A percentile compares a stretch with the other conserved stretches of the same genome.
Conservation (phyloP, 2,113 vertebrate species). For the Oriolus oriolus region DNA sequence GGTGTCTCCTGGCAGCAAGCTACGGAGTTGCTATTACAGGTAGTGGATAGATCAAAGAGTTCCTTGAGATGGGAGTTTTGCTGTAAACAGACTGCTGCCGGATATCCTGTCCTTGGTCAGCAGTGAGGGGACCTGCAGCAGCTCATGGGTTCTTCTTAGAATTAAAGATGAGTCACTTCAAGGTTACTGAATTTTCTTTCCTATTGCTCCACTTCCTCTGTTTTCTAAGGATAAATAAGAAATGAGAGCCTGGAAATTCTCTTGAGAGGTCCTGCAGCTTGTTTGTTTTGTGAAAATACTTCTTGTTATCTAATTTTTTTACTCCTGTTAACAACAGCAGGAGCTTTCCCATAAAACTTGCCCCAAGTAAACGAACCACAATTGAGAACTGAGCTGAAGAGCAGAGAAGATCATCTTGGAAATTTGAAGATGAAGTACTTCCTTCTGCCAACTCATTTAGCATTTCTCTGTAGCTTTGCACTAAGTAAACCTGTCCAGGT, state of each 20-base stretch:
- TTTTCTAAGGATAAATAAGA: conserved; percentile 63
- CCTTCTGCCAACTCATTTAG: conserved; percentile 16
- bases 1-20: background rate
- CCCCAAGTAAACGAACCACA: background rate
- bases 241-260: conserved; percentile 55
- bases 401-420: background rate
- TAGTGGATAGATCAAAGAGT: background rate
- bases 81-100: background rate
- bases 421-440: conserved; percentile 36
- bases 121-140: background rate
- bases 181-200: conserved; percentile 36
- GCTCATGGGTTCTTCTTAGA: background rate
- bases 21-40: background rate
- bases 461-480: conserved; percentile 28
- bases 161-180: conserved; percentile 51
- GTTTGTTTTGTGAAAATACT: conserved; percentile 57
- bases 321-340: conserved; percentile 33
- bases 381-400: conserved; percentile 5
- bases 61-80: background rate
- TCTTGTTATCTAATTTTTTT: conserved; percentile 43
- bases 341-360: conserved; percentile 35
- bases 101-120: background rate
- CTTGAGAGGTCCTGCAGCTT: conserved; percentile 56
- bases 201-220: conserved; percentile 59
- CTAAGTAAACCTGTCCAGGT: conserved; percentile 57